These are phyloP conservation scores for Sweltsa coloradensis DNA, from an alignment of 1,140 invertebrate species.

Conservation along the genomic window DNA sequence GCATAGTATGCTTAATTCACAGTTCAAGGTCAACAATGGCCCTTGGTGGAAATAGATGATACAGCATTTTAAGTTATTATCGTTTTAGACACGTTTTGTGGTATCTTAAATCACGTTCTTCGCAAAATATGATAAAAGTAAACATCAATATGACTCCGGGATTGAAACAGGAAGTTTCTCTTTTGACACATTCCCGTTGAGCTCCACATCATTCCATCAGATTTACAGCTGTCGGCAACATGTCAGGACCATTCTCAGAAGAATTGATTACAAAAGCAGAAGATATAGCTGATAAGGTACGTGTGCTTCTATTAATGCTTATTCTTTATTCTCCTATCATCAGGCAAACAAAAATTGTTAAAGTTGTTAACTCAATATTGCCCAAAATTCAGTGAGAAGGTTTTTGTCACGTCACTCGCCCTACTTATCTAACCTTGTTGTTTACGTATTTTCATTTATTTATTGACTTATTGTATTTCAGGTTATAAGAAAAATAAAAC, in stretches of 20 bases:
- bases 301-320: constrained; percentile 15
- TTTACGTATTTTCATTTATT: not conserved
- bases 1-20: no score
- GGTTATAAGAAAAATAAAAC: constrained; percentile 86
- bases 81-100: no score
- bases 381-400: constrained; percentile 24
- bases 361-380: constrained; percentile 12
- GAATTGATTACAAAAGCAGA: constrained; percentile 84
- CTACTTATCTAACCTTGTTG: constrained; percentile 1
- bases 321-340: constrained; percentile 4
- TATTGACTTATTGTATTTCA: constrained; percentile 32
- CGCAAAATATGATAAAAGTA: no score
- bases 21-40: no score
- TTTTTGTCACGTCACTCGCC: constrained; percentile 34
- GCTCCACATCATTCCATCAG: no score
- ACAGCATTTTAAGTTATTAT: no score
- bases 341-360: constrained; percentile 14
- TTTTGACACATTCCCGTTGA: no score
- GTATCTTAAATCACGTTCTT: no score
- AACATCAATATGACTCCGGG: no score
- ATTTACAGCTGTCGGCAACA: constrained; percentile 36
- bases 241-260: constrained; percentile 74
- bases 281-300: constrained; percentile 90
- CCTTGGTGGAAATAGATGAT: no score
- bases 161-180: no score